A percentile compares a stretch with the other conserved stretches of the same genome.
phyloP scores from a whole-genome alignment of 1,140 invertebrate genomes.

The Drosophila sp. region DNA sequence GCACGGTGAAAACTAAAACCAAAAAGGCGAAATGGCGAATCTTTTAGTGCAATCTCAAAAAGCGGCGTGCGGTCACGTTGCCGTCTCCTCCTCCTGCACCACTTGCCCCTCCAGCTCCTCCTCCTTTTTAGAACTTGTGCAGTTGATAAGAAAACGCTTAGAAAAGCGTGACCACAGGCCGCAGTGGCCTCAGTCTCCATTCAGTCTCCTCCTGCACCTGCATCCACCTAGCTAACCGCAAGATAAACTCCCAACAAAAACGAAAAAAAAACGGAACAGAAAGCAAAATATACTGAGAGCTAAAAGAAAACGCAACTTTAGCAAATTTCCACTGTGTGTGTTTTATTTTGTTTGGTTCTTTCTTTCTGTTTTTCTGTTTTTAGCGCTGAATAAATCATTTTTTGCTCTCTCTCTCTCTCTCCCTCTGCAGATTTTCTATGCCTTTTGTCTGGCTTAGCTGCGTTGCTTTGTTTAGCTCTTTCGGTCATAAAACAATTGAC shows the following conservation, averaged over 20 bases:
- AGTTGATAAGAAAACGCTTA: constrained; percentile 77
- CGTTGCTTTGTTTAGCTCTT: constrained; percentile 45
- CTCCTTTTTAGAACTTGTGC: constrained; percentile 17
- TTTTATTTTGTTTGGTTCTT: constrained; percentile 42
- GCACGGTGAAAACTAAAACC: background rate
- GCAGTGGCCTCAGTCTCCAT: constrained; percentile 18
- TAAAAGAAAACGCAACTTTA: constrained; percentile 73
- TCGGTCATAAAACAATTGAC: constrained; percentile 76
- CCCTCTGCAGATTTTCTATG: constrained; percentile 29
- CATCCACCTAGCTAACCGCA: constrained; percentile 56
- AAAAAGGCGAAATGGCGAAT: constrained; percentile 47
- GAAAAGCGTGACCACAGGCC: constrained; percentile 74
- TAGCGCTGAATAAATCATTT: constrained; percentile 32
- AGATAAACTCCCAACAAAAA: constrained; percentile 64
- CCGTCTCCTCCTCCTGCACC: background rate
- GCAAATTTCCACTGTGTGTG: constrained; percentile 61
- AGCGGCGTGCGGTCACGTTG: constrained; percentile 70
- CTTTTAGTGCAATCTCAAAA: constrained; percentile 73
- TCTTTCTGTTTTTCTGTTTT: constrained; percentile 26
- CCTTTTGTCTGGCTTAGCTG: constrained; percentile 43
- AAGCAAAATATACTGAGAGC: background rate
- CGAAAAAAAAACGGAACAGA: constrained; percentile 14
- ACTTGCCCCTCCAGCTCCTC: too few species aligned
- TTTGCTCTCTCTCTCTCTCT: constrained; percentile 13
- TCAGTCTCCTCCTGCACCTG: background rate